Conservation (phyloP, 2,888 invertebrate genomes). For the Campoplex nolae region DNA sequence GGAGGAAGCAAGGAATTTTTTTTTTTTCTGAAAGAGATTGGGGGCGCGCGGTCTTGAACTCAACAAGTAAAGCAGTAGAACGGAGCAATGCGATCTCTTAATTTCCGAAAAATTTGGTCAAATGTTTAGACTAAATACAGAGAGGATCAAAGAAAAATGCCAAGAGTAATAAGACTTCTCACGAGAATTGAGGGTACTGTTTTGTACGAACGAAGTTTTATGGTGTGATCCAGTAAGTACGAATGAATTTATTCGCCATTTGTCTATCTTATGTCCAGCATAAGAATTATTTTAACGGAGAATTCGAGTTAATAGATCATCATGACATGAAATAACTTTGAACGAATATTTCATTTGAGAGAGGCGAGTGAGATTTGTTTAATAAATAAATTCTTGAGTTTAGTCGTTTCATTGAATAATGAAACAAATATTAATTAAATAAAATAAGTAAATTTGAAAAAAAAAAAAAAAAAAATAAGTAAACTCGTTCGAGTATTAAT, state of each 20-base stretch:
- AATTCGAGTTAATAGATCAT: neutral
- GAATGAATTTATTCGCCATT: neutral
- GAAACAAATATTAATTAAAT: no score
- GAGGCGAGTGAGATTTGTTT: neutral
- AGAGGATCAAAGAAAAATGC: neutral
- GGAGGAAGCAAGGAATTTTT: neutral
- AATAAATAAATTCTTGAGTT: neutral
- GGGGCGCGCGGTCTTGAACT: neutral
- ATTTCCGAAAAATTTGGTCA: neutral
- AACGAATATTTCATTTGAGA: neutral
- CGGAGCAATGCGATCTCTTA: neutral
- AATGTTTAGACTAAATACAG: conserved; percentile 26
- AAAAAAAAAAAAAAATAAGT: no score
- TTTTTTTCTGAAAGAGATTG: neutral
- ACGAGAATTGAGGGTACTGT: conserved; percentile 22
- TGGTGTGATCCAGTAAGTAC: neutral
- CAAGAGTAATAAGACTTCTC: neutral
- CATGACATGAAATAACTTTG: neutral
- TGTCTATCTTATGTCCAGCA: neutral
- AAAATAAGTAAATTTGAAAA: no score
- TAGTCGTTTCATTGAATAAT: no score
- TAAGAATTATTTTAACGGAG: no score
- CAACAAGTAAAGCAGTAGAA: conserved; percentile 7
- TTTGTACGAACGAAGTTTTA: neutral
- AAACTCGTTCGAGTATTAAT: neutral